Conservation (phyloP, 2,113 vertebrate genomes). For the Hydrochoerus hydrochaeris region DNA sequence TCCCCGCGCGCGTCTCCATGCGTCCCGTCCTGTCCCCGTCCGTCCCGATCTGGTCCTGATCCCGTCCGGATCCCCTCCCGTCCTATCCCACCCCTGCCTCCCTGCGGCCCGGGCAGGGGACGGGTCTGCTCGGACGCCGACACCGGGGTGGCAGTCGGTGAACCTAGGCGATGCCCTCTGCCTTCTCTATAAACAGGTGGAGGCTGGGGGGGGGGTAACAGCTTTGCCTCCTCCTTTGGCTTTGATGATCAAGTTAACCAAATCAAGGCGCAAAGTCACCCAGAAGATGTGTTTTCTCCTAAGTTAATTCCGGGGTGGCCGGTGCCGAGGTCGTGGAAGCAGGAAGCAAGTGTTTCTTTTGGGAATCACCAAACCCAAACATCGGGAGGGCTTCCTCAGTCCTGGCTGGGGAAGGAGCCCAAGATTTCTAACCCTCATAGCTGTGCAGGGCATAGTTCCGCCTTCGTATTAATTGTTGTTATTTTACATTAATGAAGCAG, state of each 20-base stretch:
- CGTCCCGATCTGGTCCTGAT: too few relatives aligned
- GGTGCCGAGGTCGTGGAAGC: constrained; percentile 80
- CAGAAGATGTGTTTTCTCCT: constrained; percentile 67
- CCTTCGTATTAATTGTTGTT: constrained; percentile 62
- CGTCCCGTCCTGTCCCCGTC: too few relatives aligned
- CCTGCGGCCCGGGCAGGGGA: too few relatives aligned
- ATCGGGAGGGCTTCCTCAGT: constrained; percentile 71
- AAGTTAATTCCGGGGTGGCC: constrained; percentile 74
- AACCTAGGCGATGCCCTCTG: too few relatives aligned
- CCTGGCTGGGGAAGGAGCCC: constrained; percentile 59
- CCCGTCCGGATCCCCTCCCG: too few relatives aligned
- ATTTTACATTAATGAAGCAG: constrained; percentile 62
- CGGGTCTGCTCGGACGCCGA: too few relatives aligned
- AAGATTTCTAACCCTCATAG: neutral
- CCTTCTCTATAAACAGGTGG: too few relatives aligned
- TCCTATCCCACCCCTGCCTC: too few relatives aligned
- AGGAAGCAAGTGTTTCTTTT: constrained; percentile 77
- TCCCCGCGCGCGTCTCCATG: too few relatives aligned
- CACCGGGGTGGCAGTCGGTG: too few relatives aligned
- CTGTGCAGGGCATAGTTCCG: constrained; percentile 48
- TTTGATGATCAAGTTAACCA: neutral
- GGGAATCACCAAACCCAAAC: constrained; percentile 77
- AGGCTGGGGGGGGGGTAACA: too few relatives aligned
- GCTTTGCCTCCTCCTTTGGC: too few relatives aligned
- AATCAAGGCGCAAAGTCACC: constrained; percentile 73